Evolutionary conservation across 2,888 invertebrate genomes (phyloP), one percentile per base, ranked within the genome.

Genomic region (Tenodera sinensis): DNA sequence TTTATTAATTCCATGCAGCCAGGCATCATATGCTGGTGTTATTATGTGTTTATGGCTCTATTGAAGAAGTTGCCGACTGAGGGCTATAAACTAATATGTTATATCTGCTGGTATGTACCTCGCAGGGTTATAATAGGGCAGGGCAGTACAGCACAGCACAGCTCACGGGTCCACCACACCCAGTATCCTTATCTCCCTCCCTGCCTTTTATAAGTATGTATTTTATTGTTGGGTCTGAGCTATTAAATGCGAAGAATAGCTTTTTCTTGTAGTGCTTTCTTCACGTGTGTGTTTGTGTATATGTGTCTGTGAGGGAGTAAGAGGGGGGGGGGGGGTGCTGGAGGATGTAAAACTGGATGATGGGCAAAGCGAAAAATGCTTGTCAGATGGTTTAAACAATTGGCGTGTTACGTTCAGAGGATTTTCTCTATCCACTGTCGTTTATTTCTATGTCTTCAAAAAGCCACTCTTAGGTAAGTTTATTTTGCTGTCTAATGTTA

Each of bases 1-100:
- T 88, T 89, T 88, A 88, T 88, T 89, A 89, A 89, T 88, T 88
- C 85, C 88, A 88, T 83, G 88, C 89, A 85, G 85, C 82, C 88
- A 83, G 83, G 83, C 87, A 87, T 87, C 89, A 85, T 85, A 88
- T 84, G 83, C 88, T 86, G 83, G 88, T 83, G 89, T 90, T 88
- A 88, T 88, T 87, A 88, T 90, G 88, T 90, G 89, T 90, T 90
- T 90, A 90, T 90, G 88, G 86, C 88, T 87, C 88, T 88, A 84
- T 90, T 87, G 88, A 89, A 89, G 87, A 87, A 71, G 54, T 71
- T 34, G 82, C 47, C 47, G 87, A 83, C 86, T 20, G 88, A 34
- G 71, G 88, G 89, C 28, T 85, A 87, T 90, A 90, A 90, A 90
- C 88, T 87, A 90, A 90, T 90, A 88, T 90, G 88, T 85, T 82